Evolutionary conservation across 2,113 vertebrate genomes (phyloP), one percentile per base, ranked within the genome.

Genomic region (Dicaeum eximium): DNA sequence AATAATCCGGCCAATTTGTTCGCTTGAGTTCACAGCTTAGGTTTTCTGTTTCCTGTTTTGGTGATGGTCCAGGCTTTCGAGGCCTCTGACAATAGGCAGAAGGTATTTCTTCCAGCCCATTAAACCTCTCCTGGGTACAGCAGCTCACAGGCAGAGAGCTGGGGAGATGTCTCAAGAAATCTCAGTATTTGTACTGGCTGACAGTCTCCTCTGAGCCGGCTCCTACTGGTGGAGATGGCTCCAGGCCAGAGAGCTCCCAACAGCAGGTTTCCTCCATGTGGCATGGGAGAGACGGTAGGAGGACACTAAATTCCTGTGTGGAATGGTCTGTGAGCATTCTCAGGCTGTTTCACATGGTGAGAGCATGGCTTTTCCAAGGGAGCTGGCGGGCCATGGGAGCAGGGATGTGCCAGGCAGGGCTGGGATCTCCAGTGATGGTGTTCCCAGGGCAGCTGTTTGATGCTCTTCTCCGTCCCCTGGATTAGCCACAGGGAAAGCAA

Each of bases 31-130:
- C 22, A 5, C 90, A 80, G 62, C 37, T 96, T 80, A 74, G 74
- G 31, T 67, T 96, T 90, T 95, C 57, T 86, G 38, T 92, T 94
- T 88, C 79, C 87, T 85, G 62, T 77, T 93, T 74, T 92, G 90
- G 79, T 90, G 92, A 57, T 44, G 75, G 51, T 90, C 90, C 93
- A 93, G 72, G 79, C 85, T 80, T 93, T 90, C 0, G 3, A 80
- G 50, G 47, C 38, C 69, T 78, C 64, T 86, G 81, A 86, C 93
- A 93, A 37, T 30, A 78, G 79, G 81, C 71, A 86, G 87, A 92
- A 93, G 79, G 28, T 71, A 60, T 94, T 91, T 56, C 60, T 67
- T 86, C 95, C 90, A 95, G 67, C 33, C 24, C 60, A 13, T 88
- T 88, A 66, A 92, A 87, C 8, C 24, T 85, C 54, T 82, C 69